Evolutionary conservation across 1,140 invertebrate species (phyloP).

Genomic region (Tetramorium simillimum): DNA sequence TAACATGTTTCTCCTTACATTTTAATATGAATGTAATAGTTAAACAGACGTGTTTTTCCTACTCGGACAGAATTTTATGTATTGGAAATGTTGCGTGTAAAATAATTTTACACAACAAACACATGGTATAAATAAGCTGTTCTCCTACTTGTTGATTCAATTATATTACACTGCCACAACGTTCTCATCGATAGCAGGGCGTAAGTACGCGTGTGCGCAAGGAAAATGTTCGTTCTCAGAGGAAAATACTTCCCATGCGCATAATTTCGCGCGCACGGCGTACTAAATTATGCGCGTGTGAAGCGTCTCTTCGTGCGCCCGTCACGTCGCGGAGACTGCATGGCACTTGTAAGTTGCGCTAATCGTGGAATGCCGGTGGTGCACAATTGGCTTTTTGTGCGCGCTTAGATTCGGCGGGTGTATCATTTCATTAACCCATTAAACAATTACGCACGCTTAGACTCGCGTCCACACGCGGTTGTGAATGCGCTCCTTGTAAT

Average conservation of each 20-base stretch:
- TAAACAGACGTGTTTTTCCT: neutral
- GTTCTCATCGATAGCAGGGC: constrained; percentile 12
- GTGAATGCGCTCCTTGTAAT: constrained; percentile 77
- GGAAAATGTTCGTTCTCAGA: constrained; percentile 40
- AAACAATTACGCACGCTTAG: constrained; percentile 80
- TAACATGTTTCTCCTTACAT: neutral
- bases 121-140: neutral
- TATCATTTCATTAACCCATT: constrained; percentile 83
- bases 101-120: neutral
- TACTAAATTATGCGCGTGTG: constrained; percentile 48
- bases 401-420: constrained; percentile 79
- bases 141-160: neutral
- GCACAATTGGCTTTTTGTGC: constrained; percentile 79
- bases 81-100: neutral
- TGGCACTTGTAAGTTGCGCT: constrained; percentile 31
- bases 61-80: neutral
- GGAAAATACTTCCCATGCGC: constrained; percentile 26
- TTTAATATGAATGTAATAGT: neutral
- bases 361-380: constrained; percentile 73
- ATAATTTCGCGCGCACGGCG: constrained; percentile 32
- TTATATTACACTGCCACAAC: neutral
- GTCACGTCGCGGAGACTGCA: neutral
- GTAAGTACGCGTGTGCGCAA: neutral
- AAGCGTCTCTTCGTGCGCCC: constrained; percentile 11
- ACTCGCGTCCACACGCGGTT: constrained; percentile 76